Evolutionary conservation across 2,113 vertebrate species (phyloP).

Genomic region (Corvus moneduloides): DNA sequence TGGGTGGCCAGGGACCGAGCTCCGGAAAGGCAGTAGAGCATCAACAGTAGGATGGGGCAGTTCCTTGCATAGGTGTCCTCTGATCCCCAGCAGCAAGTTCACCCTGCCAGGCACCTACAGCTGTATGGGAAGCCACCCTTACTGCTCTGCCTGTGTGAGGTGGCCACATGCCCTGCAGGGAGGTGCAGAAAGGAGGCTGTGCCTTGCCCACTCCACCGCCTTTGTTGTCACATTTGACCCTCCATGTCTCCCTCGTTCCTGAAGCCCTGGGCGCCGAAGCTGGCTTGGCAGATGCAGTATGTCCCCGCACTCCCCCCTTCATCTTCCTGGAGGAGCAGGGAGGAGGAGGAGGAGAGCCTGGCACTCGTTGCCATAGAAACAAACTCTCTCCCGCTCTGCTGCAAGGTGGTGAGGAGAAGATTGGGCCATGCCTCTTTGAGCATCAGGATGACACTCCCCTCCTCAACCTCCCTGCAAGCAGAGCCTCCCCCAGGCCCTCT

Average conservation of each 20-base stretch:
- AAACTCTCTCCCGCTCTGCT: constrained; percentile 37
- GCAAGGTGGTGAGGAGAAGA: constrained; percentile 51
- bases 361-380: constrained; percentile 68
- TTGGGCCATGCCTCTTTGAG: background rate
- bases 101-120: background rate
- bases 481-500: background rate
- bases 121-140: background rate
- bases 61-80: background rate
- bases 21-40: background rate
- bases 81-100: background rate
- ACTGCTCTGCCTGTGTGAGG: background rate
- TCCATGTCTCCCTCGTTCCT: background rate
- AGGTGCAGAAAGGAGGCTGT: background rate
- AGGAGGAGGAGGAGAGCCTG: constrained; percentile 51
- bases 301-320: background rate
- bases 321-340: background rate
- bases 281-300: background rate
- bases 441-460: background rate
- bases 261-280: fast-evolving
- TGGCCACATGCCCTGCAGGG: fast-evolving
- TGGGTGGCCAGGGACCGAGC: background rate
- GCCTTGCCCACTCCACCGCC: fast-evolving
- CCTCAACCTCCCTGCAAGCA: background rate
- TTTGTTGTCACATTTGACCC: background rate
- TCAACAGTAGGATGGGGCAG: background rate